Conservation (phyloP, 1,140 invertebrate species). For the Ylistrum balloti region DNA sequence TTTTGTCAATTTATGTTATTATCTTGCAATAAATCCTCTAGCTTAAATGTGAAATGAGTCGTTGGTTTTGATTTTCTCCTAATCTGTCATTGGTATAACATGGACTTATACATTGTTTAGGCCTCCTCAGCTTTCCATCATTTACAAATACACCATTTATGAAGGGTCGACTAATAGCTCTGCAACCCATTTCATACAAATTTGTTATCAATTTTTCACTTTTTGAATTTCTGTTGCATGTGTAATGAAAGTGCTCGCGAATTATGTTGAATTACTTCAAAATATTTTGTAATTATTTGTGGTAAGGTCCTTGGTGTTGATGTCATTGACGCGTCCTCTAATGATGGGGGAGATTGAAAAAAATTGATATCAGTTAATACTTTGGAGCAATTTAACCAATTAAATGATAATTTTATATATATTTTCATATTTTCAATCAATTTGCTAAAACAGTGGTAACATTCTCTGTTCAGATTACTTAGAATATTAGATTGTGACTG, state of each 20-base stretch:
- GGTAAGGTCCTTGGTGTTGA: neutral
- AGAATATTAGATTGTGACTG: neutral
- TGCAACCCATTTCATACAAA: neutral
- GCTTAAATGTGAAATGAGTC: constrained; percentile 34
- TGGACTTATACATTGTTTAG: too few species aligned
- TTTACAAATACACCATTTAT: neutral
- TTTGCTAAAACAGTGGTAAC: neutral
- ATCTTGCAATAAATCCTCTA: constrained; percentile 13
- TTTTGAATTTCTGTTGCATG: constrained; percentile 20
- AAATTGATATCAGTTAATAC: too few species aligned
- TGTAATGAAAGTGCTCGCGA: neutral
- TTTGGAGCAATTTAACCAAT: too few species aligned
- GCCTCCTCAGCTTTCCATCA: neutral
- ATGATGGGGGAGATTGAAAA: too few species aligned
- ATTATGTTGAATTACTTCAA: constrained; percentile 36
- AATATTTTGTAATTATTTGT: constrained; percentile 9
- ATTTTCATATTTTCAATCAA: neutral
- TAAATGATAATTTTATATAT: neutral
- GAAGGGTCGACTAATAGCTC: neutral
- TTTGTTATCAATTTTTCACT: constrained; percentile 13
- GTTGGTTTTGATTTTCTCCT: constrained; percentile 26
- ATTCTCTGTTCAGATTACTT: neutral
- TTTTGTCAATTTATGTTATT: constrained; percentile 40
- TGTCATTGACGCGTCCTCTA: too few species aligned
- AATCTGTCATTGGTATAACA: neutral